These are phyloP conservation scores for Venturia canescens DNA, from an alignment of 1,140 invertebrate species.

Conservation along the genomic window DNA sequence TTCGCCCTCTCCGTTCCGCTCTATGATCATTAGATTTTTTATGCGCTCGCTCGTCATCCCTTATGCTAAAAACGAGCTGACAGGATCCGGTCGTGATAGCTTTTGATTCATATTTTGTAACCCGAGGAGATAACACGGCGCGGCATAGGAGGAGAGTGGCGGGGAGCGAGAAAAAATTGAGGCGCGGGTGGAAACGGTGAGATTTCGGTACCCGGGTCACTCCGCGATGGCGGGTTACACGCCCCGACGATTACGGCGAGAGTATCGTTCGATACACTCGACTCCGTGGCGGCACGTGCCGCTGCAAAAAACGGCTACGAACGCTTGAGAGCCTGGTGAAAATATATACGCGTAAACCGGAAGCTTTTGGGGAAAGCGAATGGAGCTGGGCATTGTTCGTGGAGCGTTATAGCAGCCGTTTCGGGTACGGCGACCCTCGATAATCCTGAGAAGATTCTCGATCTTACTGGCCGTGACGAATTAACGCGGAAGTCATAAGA, in stretches of 20 bases:
- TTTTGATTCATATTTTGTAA: background rate
- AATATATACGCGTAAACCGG: constrained; percentile 14
- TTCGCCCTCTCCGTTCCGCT: background rate
- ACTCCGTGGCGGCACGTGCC: constrained; percentile 1
- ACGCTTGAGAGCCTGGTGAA: background rate
- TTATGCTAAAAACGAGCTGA: constrained; percentile 18
- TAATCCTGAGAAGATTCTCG: background rate
- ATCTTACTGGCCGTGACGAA: constrained; percentile 12
- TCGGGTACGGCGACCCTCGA: background rate
- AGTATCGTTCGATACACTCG: constrained; percentile 18
- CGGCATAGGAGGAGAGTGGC: background rate
- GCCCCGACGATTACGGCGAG: constrained; percentile 32
- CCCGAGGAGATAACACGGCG: constrained; percentile 17
- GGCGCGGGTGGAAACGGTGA: background rate
- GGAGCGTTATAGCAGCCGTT: background rate
- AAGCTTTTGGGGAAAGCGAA: constrained; percentile 21
- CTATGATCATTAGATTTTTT: constrained; percentile 12
- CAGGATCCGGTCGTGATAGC: constrained; percentile 7
- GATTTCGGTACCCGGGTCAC: background rate
- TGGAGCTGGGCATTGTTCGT: constrained; percentile 13
- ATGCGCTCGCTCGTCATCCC: constrained; percentile 1
- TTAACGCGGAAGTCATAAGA: constrained; percentile 30
- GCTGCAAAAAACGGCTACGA: background rate
- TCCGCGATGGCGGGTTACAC: constrained; percentile 22
- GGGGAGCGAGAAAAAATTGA: too few species aligned